These are phyloP conservation scores for Sciurus vulgaris DNA, from an alignment of 2,797 vertebrate genomes.

Conservation along the genomic window DNA sequence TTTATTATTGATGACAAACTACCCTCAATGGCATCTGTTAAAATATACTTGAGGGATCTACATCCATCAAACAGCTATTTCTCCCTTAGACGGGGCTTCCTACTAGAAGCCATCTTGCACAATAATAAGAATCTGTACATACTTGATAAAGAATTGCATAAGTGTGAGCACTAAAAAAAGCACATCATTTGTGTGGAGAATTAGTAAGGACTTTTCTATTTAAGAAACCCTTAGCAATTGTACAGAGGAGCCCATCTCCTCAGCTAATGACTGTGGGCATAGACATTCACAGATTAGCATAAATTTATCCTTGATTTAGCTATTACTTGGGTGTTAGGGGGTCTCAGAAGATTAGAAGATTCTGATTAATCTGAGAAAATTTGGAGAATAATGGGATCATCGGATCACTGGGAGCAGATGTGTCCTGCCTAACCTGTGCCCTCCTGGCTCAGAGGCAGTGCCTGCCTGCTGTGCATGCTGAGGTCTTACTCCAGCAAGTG, in stretches of 20 bases:
- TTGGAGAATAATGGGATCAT: conserved; percentile 55
- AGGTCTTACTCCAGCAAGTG: conserved; percentile 26
- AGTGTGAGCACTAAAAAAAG: conserved; percentile 71
- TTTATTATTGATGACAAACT: conserved; percentile 74
- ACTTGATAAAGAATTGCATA: conserved; percentile 72
- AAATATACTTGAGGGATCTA: conserved; percentile 59
- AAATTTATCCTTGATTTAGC: conserved; percentile 84
- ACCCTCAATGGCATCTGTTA: conserved; percentile 5
- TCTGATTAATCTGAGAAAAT: conserved; percentile 77
- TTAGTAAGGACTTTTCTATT: conserved; percentile 82
- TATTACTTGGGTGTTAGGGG: conserved; percentile 79
- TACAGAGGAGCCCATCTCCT: conserved; percentile 80
- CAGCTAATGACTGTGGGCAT: conserved; percentile 81
- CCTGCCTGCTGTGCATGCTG: conserved; percentile 49
- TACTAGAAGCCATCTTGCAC: conserved; percentile 77
- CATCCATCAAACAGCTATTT: conserved; percentile 66
- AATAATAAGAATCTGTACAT: conserved; percentile 66
- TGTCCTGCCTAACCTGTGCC: conserved; percentile 27
- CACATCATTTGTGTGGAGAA: conserved; percentile 76
- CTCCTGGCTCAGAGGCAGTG: neutral
- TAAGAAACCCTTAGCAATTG: conserved; percentile 83
- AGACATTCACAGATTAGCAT: conserved; percentile 83
- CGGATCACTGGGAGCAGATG: conserved; percentile 52
- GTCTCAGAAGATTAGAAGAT: conserved; percentile 69
- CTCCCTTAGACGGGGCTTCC: conserved; percentile 53